Percentiles rank a stretch among this genome's conserved stretches.
Conservation (phyloP, 2,797 vertebrate species). For the Gorsachius magnificus region DNA sequence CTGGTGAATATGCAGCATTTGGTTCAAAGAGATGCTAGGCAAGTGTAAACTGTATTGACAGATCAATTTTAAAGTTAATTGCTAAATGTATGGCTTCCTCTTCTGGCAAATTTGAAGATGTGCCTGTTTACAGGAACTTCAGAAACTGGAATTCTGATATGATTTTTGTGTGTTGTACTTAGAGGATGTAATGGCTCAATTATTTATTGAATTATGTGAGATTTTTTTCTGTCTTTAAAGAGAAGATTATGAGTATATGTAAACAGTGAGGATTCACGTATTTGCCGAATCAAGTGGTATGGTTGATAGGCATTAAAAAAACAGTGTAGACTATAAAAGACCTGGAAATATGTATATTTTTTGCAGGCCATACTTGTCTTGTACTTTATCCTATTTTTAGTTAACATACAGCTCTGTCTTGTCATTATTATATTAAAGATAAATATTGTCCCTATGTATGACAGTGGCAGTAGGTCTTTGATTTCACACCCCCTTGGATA, state of each 20-base stretch:
- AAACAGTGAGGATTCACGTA: neutral
- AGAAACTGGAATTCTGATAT: neutral
- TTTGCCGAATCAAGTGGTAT: neutral
- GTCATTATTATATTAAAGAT: neutral
- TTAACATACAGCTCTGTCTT: neutral
- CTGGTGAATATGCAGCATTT: neutral
- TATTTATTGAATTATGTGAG: neutral
- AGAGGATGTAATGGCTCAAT: neutral
- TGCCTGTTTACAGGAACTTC: neutral
- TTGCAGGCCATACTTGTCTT: neutral
- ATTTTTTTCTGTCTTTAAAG: neutral
- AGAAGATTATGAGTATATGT: neutral
- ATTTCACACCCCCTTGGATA: neutral
- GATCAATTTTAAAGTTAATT: neutral
- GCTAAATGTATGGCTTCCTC: neutral
- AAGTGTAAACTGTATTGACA: neutral
- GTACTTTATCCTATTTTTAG: neutral
- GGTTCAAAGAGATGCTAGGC: neutral
- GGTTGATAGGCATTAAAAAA: neutral
- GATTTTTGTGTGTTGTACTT: neutral
- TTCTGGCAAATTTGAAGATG: neutral
- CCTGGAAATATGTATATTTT: neutral
- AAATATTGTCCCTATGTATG: neutral
- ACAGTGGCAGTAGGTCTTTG: neutral
- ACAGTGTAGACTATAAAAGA: neutral